These are phyloP conservation scores for Rambutsinella grinnellia DNA, from an alignment of 2,888 invertebrate species.

Conservation along the genomic window DNA sequence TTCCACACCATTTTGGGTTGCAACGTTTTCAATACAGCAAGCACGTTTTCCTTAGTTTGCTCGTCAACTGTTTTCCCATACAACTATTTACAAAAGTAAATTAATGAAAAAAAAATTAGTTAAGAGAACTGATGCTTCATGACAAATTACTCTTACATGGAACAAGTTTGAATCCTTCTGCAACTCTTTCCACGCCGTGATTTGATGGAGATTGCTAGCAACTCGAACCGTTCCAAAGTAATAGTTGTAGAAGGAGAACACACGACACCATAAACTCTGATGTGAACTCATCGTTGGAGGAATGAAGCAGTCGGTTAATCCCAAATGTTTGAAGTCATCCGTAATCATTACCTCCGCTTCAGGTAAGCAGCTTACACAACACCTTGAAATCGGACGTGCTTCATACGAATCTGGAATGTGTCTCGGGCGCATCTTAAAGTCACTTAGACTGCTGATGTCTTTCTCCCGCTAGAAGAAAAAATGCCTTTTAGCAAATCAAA, in stretches of 20 bases:
- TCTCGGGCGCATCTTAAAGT: no score
- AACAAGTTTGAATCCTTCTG: constrained; percentile 2
- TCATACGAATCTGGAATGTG: constrained; percentile 9
- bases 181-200: constrained; percentile 16
- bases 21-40: background rate
- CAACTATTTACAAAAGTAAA: no score
- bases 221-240: background rate
- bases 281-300: constrained; percentile 13
- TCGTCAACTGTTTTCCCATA: no score
- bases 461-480: no score
- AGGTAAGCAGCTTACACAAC: constrained; percentile 31
- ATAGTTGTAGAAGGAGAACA: constrained; percentile 25
- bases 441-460: no score
- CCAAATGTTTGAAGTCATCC: constrained; percentile 13
- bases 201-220: background rate
- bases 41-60: background rate
- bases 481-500: no score
- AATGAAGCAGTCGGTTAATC: constrained; percentile 9
- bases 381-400: constrained; percentile 21
- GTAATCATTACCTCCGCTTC: constrained; percentile 22
- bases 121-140: no score
- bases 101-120: no score
- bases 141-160: no score
- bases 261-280: background rate
- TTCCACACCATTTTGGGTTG: constrained; percentile 6